Conservation (phyloP, 2,113 vertebrate species). For the human region GRCh38 chr20:51354501-51355000, state of each 20-base stretch:
- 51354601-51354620: conserved; percentile 32
- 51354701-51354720: not conserved
- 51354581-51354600: conserved; percentile 61
- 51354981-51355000: not conserved
- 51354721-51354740: not conserved
- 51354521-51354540: conserved; percentile 38
- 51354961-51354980: fast-evolving
- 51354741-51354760: not conserved
- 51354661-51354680: fast-evolving
- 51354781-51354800: not conserved
- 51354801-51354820: fast-evolving
- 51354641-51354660: not conserved
- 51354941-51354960: not conserved
- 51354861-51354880: not conserved
- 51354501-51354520: not conserved
- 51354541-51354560: conserved; percentile 48
- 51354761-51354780: no score
- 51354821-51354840: no score
- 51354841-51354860: not conserved
- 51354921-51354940: not conserved
- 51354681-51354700: not conserved
- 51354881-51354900: fast-evolving
- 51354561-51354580: conserved; percentile 47
- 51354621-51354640: not conserved
- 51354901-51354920: not conserved